These are phyloP conservation scores for Dicentrarchus labrax DNA, from an alignment of 2,113 vertebrate genomes.

Conservation along the genomic window DNA sequence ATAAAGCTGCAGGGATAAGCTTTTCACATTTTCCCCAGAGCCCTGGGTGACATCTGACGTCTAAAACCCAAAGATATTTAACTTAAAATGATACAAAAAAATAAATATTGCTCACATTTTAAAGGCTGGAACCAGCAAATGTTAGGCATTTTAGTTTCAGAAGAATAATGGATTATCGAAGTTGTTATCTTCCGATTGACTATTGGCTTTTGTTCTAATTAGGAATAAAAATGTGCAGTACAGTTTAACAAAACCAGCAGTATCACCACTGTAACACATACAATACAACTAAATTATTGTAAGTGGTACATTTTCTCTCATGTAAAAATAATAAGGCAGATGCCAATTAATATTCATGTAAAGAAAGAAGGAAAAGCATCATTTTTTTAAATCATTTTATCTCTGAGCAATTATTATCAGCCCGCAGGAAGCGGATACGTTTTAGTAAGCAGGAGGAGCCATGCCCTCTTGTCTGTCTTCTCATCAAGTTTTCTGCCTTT, in stretches of 20 bases:
- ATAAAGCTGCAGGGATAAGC: not conserved
- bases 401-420: not conserved
- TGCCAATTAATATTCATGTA: slow-evolving; percentile 10
- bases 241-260: not conserved
- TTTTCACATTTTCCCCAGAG: not conserved
- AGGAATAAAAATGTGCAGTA: not conserved
- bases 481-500: slow-evolving; percentile 52
- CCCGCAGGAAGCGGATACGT: not conserved
- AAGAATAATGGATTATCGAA: not conserved
- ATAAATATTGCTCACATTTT: not conserved
- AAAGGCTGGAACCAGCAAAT: not conserved
- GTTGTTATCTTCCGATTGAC: not conserved
- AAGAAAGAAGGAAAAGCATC: not conserved
- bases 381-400: not conserved
- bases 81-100: not conserved
- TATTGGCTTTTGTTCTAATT: not conserved
- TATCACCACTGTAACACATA: no score
- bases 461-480: slow-evolving; percentile 15
- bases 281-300: no score
- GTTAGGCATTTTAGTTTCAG: not conserved
- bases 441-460: not conserved
- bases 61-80: not conserved
- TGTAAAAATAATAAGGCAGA: not conserved
- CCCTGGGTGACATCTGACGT: not conserved
- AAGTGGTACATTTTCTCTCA: not conserved